phyloP scores from a whole-genome alignment of 2,113 vertebrate genomes.

The Manacus vitellinus region DNA sequence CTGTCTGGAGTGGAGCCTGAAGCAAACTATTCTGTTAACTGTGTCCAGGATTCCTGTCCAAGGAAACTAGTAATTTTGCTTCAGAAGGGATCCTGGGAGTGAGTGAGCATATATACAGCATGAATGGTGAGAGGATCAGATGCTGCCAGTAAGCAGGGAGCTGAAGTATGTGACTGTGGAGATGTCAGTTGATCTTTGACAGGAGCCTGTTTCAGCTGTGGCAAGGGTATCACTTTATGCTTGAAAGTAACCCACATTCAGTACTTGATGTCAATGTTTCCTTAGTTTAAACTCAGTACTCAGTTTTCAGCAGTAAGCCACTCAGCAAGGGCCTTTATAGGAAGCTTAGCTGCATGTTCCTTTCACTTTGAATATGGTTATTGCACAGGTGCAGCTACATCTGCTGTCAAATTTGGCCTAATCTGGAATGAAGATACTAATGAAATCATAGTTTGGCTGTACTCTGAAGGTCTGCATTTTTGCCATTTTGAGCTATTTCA shows the following conservation, averaged over 20 bases:
- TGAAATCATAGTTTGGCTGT: neutral
- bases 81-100: slow-evolving; percentile 13
- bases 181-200: neutral
- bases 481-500: neutral
- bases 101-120: neutral
- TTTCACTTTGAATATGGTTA: neutral
- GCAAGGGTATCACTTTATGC: neutral
- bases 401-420: neutral
- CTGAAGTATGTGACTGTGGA: neutral
- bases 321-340: neutral
- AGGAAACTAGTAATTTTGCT: slow-evolving; percentile 29
- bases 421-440: neutral
- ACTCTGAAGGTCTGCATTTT: neutral
- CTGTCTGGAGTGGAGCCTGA: slow-evolving; percentile 44
- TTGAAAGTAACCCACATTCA: neutral
- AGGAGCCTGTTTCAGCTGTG: neutral
- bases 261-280: neutral
- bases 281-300: neutral
- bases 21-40: slow-evolving; percentile 45
- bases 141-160: neutral
- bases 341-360: neutral
- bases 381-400: neutral
- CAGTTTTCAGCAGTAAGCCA: neutral
- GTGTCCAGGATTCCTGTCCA: slow-evolving; percentile 31
- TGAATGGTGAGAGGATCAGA: slow-evolving; percentile 39